Base-by-base conservation (phyloP, 2,888 invertebrate genomes). In the Ophioninae sp. region DNA sequence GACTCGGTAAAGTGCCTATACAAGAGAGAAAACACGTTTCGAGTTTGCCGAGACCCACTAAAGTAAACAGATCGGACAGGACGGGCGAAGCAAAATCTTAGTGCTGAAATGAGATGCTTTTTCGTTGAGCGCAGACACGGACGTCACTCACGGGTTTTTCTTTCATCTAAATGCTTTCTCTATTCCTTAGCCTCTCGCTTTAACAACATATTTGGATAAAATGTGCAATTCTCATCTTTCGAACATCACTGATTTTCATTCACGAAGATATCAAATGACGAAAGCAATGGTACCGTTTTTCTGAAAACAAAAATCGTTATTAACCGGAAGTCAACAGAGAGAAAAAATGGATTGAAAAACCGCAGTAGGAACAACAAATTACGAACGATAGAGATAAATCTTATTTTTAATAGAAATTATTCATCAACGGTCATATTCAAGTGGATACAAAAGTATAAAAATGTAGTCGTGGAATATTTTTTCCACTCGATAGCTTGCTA, bases 21-120 rank as follows among this genome's bases (percentile, higher is more conserved):
- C 56, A 56, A 41, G 58, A 74, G 72, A 51, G 77, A 59, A 23
- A 82, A 82, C 73, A 59, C 73, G 84, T 77, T 59, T 73, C 58
- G 58, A 79, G 84, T 79, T 67, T 79, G 69, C 82, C 79, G 44
- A 76, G 82, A 79, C 79, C 82, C 71, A 64, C 84, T 75, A 73
- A 30, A 73, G 79, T 76, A 82, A 84, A 84, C 76, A 82, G 84
- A 82, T 84, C 78, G 75, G 76, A 83, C 75, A 61, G 63, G 76
- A 79, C 37, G 56, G 39, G 67, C 63, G 72, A 58, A 63, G 65
- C 51, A 56, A 79, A 80, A 83, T 83, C 74, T 72, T 79, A 39
- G 79, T 56, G 73, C 51, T 30, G 56, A 73, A 51, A 68, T 37
- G 72, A 68, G 44, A 76, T 68, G 68, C 64, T 56, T 77, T 79